These are phyloP conservation scores for Stenodera caucasica DNA, from an alignment of 2,888 invertebrate species.

Conservation along the genomic window DNA sequence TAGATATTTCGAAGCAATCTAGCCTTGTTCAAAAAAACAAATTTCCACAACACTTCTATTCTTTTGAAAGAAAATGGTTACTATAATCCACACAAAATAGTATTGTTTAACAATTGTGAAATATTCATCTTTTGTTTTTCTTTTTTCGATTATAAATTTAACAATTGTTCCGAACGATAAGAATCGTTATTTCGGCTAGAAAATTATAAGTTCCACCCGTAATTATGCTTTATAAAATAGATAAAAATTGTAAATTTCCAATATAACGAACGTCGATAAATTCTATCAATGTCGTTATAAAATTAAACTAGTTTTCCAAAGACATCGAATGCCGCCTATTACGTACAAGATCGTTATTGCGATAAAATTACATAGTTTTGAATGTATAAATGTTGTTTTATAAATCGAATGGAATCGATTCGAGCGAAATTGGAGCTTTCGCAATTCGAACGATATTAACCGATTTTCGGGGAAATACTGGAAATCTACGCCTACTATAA, in stretches of 20 bases:
- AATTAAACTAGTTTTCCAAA: neutral
- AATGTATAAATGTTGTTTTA: neutral
- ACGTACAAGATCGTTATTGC: neutral
- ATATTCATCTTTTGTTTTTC: neutral
- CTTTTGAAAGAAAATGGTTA: no score
- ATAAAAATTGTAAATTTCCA: neutral
- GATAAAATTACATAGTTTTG: neutral
- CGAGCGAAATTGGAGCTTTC: no score
- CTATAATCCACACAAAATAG: no score
- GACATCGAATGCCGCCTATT: neutral
- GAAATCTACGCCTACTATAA: neutral
- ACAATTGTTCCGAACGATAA: neutral
- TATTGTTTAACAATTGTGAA: neutral
- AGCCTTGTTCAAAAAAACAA: no score
- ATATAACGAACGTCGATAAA: neutral
- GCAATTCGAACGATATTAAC: no score
- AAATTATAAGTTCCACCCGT: neutral
- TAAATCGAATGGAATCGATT: neutral
- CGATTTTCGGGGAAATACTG: no score
- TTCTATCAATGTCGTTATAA: neutral
- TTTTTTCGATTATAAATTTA: neutral
- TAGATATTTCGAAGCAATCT: neutral
- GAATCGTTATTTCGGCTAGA: neutral
- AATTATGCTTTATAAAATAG: neutral
- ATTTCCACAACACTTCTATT: no score